Evolutionary conservation across 2,888 invertebrate species (phyloP), one percentile per base, ranked within the genome.

Genomic region (Drosophila pullipes): DNA sequence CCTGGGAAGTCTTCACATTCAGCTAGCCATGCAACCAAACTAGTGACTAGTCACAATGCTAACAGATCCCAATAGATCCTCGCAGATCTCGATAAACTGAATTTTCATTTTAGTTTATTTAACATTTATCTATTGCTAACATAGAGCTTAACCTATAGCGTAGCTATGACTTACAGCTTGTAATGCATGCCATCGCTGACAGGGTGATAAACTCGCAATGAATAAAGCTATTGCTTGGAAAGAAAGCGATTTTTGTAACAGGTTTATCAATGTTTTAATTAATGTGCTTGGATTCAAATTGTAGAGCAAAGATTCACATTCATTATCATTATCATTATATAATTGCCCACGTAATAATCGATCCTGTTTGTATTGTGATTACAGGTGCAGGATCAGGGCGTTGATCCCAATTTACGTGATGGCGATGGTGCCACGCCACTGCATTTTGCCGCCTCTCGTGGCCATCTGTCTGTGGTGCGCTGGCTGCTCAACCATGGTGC

Each of bases 361-460:
- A 22, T 22, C 22, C 13, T 7, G 22, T 22, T 30, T 13, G 22
- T 18, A n/a, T 10, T 54, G 2, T 18, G 0, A 1, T 28, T 22
- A 9, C 92, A 97, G 97, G 96, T 97, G 44, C 95, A 96, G 86
- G 97, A 97, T 68, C 97, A 97, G 89, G 96, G 96, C 22, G 96
- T 97, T 54, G 97, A 97, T 93, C 96, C 97, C 0, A 97, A 98
- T 93, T 95, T 97, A 59, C 94, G 97, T 53, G 98, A 98, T 91
- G 97, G 97, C 6, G 98, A 98, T 91, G 98, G 98, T 0, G 97
- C 97, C 16, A 97, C 97, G 3, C 97, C 98, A 0, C 95, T 98
- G 39, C 98, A 98, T 94, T 98, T 97, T 93, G 97, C 98, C 6
- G 97, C 97, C 4, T 97, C 97, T 64, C 94, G 97, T 59, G 97